Evolutionary conservation across 2,113 vertebrate genomes (phyloP), one percentile per base, ranked within the genome.

Genomic region (Aleadryas rufinucha): DNA sequence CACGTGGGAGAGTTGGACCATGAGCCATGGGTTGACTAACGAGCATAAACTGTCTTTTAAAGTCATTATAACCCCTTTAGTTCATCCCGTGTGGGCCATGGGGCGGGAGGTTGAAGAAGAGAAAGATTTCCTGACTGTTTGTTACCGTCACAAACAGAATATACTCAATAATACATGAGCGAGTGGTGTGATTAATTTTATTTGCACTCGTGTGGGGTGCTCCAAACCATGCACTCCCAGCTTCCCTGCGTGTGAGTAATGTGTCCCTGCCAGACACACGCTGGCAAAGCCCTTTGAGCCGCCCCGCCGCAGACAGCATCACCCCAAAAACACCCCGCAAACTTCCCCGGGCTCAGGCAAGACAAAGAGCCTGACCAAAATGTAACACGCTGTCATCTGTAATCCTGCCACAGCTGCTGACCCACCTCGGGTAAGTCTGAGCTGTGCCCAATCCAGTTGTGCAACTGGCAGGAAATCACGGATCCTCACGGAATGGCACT

Each of bases 241-340:
- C 64, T 77, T 87, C 56, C 31, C 41, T 1, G 1, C 0, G 0
- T 3, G 0, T 76, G 66, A 95, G 66, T 76, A 59, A 94, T 7
- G 35, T 7, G 41, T 50, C 84, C 35, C 14, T 60, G 82, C 37
- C 81, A 63, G 78, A 16, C 7, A 23, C 71, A 80, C 4, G 4
- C 80, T 52, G 42, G 52, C n/a, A 68, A 86, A 95, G 57, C 30
- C 68, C 41, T 87, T 80, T 63, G 59, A 53, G 64, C 74, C 0
- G 0, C 54, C 15, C 23, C 0, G 0, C 71, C 1, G 0, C 60
- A 24, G 56, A 7, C 35, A 42, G 35, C 70, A 26, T 47, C 57
- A 2, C 70, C 74, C 42, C 86, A 10, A 31, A 72, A 83, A 45
- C 26, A 39, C 61, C 68, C 75, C 2, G 0, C 57, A 74, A 84